Base-by-base conservation (phyloP, 2,888 invertebrate species). In the Crossocerus cetratus region DNA sequence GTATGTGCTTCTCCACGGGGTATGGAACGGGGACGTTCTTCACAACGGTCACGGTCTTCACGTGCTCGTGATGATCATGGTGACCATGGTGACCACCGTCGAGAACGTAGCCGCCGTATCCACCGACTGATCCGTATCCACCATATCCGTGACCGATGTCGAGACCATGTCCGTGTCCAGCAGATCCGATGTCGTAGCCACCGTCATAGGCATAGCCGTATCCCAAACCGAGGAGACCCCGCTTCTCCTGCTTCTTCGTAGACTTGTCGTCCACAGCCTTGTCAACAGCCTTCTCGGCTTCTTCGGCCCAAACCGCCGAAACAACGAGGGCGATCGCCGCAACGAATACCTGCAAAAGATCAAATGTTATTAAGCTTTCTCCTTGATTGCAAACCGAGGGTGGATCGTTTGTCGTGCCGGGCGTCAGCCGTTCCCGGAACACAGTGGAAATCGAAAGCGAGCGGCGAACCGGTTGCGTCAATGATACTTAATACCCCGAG, bases 131-230 rank as follows among this genome's bases (percentile, higher is more conserved):
- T 32, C 80, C 85, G 42, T 79, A 78, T 8, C 84, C 85, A 11
- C 82, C 84, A 43, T 79, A 78, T 61, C 95, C 95, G 73, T 93
- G 20, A 45, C 77, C 44, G 18, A 79, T 0, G 5, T 72, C 72
- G 21, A 63, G 72, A 3, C 83, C 76, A 32, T n/a, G n/a, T 16
- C 84, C 81, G 59, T 86, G 84, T 32, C 83, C 86, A 58, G 84
- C 86, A 88, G 94, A 94, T 61, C 96, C 96, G 77, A 95, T 90
- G 87, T 95, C 95, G 78, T 95, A 93, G 80, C 95, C 95, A 85
- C 94, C 93, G 72, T 95, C 96, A 89, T 95, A 95, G 65, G 95
- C 95, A 90, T 96, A 96, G 65, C 96, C 96, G 85, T 96, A 95
- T 83, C 96, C 96, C 87, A 96, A 92, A 88, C 94, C 94, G 72